phyloP scores from a whole-genome alignment of 2,888 invertebrate species.

The Eristalis arbustorum region DNA sequence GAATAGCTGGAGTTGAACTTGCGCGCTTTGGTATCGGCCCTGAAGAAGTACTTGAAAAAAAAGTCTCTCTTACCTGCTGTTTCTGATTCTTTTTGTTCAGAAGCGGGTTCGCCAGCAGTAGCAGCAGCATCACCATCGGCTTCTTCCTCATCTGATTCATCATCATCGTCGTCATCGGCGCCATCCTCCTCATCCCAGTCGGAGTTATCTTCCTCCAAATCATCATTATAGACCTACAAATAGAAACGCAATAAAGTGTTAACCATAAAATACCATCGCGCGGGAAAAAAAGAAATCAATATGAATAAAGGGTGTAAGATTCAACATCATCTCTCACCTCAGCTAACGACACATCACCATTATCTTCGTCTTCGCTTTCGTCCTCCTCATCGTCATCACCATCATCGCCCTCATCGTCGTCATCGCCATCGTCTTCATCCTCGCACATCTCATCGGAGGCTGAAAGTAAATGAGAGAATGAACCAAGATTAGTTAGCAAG shows the following conservation, averaged over 20 bases:
- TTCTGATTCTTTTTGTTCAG: slow-evolving; percentile 71
- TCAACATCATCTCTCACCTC: slow-evolving; percentile 75
- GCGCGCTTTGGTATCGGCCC: too few species aligned
- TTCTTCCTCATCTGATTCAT: slow-evolving; percentile 82
- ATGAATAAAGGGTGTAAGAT: slow-evolving; percentile 5
- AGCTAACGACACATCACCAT: slow-evolving; percentile 80
- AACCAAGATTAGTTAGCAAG: slow-evolving; percentile 73
- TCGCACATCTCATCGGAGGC: slow-evolving; percentile 72
- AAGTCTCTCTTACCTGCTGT: slow-evolving; percentile 72
- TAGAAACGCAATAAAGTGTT: background rate
- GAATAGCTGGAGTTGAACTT: too few species aligned
- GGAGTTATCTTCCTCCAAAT: slow-evolving; percentile 84
- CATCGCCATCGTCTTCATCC: slow-evolving; percentile 68
- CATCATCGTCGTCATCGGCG: slow-evolving; percentile 83
- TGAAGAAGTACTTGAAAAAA: too few species aligned
- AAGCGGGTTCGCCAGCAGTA: slow-evolving; percentile 67
- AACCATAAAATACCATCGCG: background rate
- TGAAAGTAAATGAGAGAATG: slow-evolving; percentile 72
- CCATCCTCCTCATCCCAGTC: slow-evolving; percentile 84
- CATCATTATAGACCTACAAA: slow-evolving; percentile 80
- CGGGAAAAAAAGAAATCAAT: background rate
- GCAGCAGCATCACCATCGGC: slow-evolving; percentile 80
- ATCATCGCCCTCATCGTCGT: slow-evolving; percentile 73
- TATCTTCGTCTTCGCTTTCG: slow-evolving; percentile 84
- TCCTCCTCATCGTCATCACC: slow-evolving; percentile 80